Percentiles rank a stretch among this genome's conserved stretches.
Conservation (phyloP, 1,140 invertebrate species). For the Formica exsecta region DNA sequence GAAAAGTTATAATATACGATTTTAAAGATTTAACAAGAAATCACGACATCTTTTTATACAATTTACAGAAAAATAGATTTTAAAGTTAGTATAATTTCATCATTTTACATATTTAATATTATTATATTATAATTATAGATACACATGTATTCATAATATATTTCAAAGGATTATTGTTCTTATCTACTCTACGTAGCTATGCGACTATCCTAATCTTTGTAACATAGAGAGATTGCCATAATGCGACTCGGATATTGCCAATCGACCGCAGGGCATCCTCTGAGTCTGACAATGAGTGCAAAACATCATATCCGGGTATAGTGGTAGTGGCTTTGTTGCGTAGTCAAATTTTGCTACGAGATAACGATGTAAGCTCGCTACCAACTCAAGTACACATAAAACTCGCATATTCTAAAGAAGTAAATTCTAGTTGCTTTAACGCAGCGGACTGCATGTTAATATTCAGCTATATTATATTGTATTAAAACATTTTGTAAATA, state of each 20-base stretch:
- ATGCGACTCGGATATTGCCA: conserved; percentile 46
- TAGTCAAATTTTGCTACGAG: conserved; percentile 57
- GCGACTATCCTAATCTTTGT: not conserved
- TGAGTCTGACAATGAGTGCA: conserved; percentile 16
- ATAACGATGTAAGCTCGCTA: conserved; percentile 24
- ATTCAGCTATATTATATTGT: not conserved
- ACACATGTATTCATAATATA: not conserved
- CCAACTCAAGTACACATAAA: conserved; percentile 23
- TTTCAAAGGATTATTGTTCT: not conserved
- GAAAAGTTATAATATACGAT: not conserved
- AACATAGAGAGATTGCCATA: conserved; percentile 11
- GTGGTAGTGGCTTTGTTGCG: conserved; percentile 51
- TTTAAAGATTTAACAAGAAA: conserved; percentile 3
- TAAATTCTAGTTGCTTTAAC: conserved; percentile 36
- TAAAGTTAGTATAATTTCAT: not conserved
- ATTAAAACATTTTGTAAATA: conserved; percentile 8
- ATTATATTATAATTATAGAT: not conserved
- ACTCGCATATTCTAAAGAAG: conserved; percentile 6
- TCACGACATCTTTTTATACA: not conserved
- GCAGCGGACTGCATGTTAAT: not conserved
- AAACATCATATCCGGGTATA: conserved; percentile 25
- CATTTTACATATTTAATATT: not conserved
- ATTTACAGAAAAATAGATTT: not conserved
- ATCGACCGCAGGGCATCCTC: conserved; percentile 51
- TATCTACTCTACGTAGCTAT: not conserved